These are phyloP conservation scores for Adela reaumurella DNA, from an alignment of 2,888 invertebrate genomes.

Conservation along the genomic window DNA sequence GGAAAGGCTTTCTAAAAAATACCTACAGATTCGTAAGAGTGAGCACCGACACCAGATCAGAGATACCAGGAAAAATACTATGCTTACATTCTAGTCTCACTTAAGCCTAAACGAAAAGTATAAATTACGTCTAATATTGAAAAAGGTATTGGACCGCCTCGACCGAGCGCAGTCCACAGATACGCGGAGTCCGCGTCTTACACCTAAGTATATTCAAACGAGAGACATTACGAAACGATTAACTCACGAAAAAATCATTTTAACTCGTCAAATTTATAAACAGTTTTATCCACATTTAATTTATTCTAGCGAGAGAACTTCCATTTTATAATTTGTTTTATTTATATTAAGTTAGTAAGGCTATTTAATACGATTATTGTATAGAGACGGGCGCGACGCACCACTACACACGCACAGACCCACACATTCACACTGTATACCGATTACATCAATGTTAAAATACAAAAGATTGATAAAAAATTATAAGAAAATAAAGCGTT, in stretches of 20 bases:
- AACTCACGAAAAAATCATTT: neutral
- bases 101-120: neutral
- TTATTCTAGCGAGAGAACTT: constrained; percentile 43
- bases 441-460: too few species aligned
- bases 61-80: neutral
- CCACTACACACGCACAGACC: constrained; percentile 14
- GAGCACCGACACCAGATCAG: neutral
- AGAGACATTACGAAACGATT: neutral
- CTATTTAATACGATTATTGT: constrained; percentile 37
- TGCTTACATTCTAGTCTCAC: neutral
- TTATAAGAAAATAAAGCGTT: constrained; percentile 18
- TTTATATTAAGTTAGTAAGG: constrained; percentile 49
- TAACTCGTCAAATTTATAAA: neutral
- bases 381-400: constrained; percentile 15
- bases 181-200: too few species aligned
- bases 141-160: neutral
- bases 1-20: too few species aligned
- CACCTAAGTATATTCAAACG: neutral
- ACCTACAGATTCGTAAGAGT: too few species aligned
- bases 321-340: constrained; percentile 23
- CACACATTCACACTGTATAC: constrained; percentile 16
- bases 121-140: neutral
- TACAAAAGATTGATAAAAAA: too few species aligned
- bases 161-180: neutral
- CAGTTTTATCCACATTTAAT: constrained; percentile 13